These are phyloP conservation scores for Geophilus truncorum DNA, from an alignment of 2,888 invertebrate genomes.

Conservation along the genomic window DNA sequence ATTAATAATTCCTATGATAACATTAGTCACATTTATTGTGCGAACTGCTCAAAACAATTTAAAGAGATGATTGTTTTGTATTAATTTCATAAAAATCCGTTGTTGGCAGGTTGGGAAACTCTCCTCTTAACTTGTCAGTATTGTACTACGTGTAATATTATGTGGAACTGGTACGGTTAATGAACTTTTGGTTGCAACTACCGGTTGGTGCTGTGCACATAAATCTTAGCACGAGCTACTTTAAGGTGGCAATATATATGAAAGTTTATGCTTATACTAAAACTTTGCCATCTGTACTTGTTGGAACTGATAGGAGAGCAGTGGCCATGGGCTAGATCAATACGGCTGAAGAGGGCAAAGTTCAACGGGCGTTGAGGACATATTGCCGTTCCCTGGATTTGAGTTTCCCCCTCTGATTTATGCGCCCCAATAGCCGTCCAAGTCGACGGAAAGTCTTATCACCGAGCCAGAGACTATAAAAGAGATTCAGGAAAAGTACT, in stretches of 20 bases:
- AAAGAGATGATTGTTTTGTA: no score
- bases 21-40: no score
- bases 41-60: no score
- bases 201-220: not conserved
- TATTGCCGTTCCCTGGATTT: conserved; percentile 25
- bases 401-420: conserved; percentile 17
- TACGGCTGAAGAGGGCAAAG: conserved; percentile 27
- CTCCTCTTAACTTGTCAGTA: no score
- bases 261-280: not conserved
- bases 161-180: no score
- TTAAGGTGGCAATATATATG: not conserved
- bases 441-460: conserved; percentile 25
- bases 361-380: conserved; percentile 25
- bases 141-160: no score
- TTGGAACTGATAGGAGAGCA: not conserved
- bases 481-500: conserved; percentile 27
- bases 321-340: not conserved
- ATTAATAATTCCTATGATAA: no score
- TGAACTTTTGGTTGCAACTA: no score
- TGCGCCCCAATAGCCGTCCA: conserved; percentile 25
- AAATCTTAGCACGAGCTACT: not conserved
- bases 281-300: conserved; percentile 21
- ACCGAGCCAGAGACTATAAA: conserved; percentile 25
- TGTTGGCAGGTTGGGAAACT: no score
- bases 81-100: no score